phyloP scores from a whole-genome alignment of 2,888 invertebrate genomes.

The Sepioteuthis lessoniana region DNA sequence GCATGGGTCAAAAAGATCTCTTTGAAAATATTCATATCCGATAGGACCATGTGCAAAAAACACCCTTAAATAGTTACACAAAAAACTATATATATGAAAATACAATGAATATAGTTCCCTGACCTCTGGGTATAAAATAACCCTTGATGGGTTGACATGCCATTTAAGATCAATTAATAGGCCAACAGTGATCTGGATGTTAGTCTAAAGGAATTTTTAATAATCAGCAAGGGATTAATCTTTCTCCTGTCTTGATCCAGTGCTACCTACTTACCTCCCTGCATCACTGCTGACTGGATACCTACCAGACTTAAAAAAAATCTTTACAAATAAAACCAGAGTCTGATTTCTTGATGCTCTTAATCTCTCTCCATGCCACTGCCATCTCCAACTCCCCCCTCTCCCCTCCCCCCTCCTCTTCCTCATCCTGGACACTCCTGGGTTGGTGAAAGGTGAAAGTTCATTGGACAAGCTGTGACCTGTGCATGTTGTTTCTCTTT shows the following conservation, averaged over 20 bases:
- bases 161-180: background rate
- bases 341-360: background rate
- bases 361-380: background rate
- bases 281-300: background rate
- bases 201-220: background rate
- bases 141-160: too few relatives aligned
- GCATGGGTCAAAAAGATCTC: too few relatives aligned
- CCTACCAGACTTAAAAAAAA: background rate
- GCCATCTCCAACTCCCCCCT: background rate
- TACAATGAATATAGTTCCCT: too few relatives aligned
- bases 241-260: background rate
- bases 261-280: background rate
- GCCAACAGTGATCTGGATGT: background rate
- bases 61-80: too few relatives aligned
- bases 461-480: background rate
- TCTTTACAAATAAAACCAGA: background rate
- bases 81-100: too few relatives aligned
- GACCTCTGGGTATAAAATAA: too few relatives aligned
- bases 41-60: too few relatives aligned
- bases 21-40: too few relatives aligned
- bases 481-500: constrained; percentile 1
- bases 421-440: constrained; percentile 16
- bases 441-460: constrained; percentile 23
- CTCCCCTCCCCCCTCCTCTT: too few relatives aligned
- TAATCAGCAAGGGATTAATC: background rate